Conservation (phyloP, 2,888 invertebrate genomes). For the Watsonalla cultraria region DNA sequence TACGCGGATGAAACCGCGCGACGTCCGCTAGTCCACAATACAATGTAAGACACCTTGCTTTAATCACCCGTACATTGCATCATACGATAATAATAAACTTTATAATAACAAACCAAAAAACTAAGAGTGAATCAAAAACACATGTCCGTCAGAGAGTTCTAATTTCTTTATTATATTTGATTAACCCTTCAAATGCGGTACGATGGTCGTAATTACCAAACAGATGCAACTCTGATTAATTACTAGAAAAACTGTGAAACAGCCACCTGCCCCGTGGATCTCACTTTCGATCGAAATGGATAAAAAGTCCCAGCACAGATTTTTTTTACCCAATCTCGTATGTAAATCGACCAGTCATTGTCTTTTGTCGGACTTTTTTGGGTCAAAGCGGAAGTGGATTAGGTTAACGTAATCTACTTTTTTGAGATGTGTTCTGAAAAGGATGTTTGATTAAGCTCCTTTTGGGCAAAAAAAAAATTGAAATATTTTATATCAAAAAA, state of each 20-base stretch:
- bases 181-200: constrained; percentile 64
- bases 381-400: constrained; percentile 50
- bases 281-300: constrained; percentile 56
- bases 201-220: constrained; percentile 59
- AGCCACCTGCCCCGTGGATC: constrained; percentile 60
- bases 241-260: constrained; percentile 62
- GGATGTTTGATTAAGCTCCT: background rate
- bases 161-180: constrained; percentile 78
- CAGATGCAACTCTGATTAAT: constrained; percentile 75
- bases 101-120: constrained; percentile 9
- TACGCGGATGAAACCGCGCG: too few relatives aligned
- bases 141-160: constrained; percentile 54
- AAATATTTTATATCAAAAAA: too few relatives aligned
- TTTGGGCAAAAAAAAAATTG: too few relatives aligned
- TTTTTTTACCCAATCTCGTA: constrained; percentile 58
- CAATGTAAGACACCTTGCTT: background rate
- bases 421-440: background rate
- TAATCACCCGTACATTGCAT: background rate
- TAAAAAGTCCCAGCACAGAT: constrained; percentile 31
- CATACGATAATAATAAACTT: constrained; percentile 18
- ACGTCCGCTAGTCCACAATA: background rate
- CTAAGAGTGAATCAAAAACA: constrained; percentile 32
- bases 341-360: constrained; percentile 73
- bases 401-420: constrained; percentile 35
- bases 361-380: constrained; percentile 48